Evolutionary conservation across 1,140 invertebrate species (phyloP).

Genomic region (Branchinecta lindahli): DNA sequence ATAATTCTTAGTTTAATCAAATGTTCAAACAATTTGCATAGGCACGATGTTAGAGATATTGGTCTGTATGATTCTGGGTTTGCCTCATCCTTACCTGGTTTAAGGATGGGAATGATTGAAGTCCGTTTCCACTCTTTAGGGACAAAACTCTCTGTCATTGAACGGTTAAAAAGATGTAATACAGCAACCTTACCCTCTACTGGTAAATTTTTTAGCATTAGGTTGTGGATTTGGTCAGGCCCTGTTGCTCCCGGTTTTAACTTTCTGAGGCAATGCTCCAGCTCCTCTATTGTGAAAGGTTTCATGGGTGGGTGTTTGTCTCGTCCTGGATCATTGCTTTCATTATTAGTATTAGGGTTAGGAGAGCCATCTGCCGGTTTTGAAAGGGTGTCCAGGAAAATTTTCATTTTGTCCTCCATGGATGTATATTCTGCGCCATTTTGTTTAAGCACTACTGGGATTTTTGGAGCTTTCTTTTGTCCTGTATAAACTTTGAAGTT

Average conservation of each 20-base stretch:
- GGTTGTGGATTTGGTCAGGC: conserved; percentile 1
- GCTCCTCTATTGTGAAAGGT: not conserved
- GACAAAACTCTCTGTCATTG: not conserved
- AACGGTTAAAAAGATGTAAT: not conserved
- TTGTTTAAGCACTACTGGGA: not conserved
- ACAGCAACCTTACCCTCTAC: not conserved
- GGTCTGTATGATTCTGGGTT: not conserved
- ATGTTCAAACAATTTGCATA: conserved; percentile 9
- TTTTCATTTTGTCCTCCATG: conserved; percentile 4
- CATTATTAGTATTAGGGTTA: not conserved
- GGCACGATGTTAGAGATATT: not conserved
- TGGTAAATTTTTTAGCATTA: conserved; percentile 6
- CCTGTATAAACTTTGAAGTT: conserved; percentile 6
- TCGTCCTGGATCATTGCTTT: not conserved
- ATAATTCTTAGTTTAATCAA: not conserved
- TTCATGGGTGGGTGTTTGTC: not conserved
- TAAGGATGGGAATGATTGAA: too few relatives aligned
- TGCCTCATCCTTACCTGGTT: too few relatives aligned
- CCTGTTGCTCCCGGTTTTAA: not conserved
- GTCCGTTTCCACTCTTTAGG: conserved; percentile 3
- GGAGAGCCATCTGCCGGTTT: not conserved
- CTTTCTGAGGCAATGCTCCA: not conserved
- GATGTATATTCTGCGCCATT: not conserved
- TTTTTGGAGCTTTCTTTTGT: not conserved
- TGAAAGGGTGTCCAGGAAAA: not conserved